A percentile compares a stretch with the other conserved stretches of the same genome.
These are phyloP conservation scores for Brevimyrus niger DNA, from an alignment of 2,113 vertebrate genomes.

Conservation along the genomic window DNA sequence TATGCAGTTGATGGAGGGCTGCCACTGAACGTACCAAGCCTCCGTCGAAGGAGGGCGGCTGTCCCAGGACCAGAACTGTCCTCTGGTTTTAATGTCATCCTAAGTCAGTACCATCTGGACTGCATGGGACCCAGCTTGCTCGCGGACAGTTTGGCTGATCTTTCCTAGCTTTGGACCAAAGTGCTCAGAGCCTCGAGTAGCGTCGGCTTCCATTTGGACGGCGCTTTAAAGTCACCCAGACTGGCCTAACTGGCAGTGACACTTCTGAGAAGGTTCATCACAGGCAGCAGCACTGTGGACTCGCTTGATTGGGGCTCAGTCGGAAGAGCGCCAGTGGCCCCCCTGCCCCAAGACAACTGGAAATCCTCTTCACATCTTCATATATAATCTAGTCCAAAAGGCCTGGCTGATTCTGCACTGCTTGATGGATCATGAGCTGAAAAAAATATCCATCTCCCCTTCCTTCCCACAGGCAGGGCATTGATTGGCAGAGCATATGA, in stretches of 20 bases:
- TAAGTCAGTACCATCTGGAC: not conserved
- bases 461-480: slow-evolving; percentile 32
- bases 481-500: slow-evolving; percentile 37
- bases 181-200: not conserved
- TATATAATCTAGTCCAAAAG: not conserved
- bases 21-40: not conserved
- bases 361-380: not conserved
- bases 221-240: not conserved
- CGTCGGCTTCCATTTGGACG: not conserved
- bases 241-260: not conserved
- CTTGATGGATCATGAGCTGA: slow-evolving; percentile 7
- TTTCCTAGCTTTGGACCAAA: not conserved
- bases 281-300: not conserved
- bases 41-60: not conserved
- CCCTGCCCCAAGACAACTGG: not conserved
- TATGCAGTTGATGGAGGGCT: not conserved
- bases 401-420: slow-evolving; percentile 20
- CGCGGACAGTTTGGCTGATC: not conserved
- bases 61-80: not conserved
- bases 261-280: not conserved
- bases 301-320: not conserved
- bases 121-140: not conserved
- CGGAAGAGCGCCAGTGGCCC: not conserved
- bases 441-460: not conserved
- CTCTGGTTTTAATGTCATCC: not conserved